Conservation (phyloP, 2,888 invertebrate species). For the Agriotes lineatus region DNA sequence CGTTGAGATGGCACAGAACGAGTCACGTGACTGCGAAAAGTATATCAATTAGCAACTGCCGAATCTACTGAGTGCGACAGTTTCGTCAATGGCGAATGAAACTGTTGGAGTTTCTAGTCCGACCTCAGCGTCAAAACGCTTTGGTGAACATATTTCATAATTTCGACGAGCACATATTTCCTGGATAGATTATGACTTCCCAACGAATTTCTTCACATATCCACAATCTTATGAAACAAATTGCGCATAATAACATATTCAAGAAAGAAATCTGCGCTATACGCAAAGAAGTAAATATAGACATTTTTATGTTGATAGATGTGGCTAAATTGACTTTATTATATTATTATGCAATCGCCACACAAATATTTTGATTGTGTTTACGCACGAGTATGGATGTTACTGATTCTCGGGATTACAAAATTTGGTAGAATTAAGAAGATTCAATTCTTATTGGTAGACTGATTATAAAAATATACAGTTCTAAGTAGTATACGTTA, state of each 20-base stretch:
- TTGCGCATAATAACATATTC: conserved; percentile 19
- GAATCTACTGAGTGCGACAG: background rate
- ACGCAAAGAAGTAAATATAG: background rate
- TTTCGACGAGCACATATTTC: conserved; percentile 30
- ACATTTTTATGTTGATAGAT: background rate
- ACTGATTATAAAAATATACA: too few relatives aligned
- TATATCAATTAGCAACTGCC: too few relatives aligned
- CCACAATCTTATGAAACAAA: conserved; percentile 17
- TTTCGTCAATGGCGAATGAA: background rate
- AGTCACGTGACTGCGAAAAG: too few relatives aligned
- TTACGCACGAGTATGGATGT: too few relatives aligned
- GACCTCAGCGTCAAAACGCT: background rate
- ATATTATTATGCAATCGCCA: too few relatives aligned
- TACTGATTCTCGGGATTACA: too few relatives aligned
- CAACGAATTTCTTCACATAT: conserved; percentile 35
- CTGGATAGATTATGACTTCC: conserved; percentile 39
- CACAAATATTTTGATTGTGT: too few relatives aligned
- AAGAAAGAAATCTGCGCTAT: conserved; percentile 6
- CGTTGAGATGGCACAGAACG: too few relatives aligned
- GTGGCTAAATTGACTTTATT: too few relatives aligned
- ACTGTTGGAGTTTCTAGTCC: background rate
- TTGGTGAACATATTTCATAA: conserved; percentile 22
- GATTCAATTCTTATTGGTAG: too few relatives aligned
- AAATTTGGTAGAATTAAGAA: too few relatives aligned
- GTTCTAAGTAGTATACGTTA: too few relatives aligned